Evolutionary conservation across 92 coral and sea anemone species (phyloP), one percentile per base, ranked within the genome.

Genomic region (Chrysogorgia sp.): DNA sequence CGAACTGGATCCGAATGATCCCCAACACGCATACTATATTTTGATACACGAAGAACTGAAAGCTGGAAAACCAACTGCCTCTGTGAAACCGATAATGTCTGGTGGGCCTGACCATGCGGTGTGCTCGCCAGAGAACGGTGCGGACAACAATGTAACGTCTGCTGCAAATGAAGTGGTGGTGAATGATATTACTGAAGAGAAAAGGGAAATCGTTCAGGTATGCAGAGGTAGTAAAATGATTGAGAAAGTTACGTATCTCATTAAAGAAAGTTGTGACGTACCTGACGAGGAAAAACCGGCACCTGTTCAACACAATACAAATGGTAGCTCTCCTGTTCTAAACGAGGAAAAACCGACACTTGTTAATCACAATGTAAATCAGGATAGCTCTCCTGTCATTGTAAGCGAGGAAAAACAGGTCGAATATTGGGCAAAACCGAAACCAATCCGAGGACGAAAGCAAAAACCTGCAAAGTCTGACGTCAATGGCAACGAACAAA

Each of bases 81-180:
- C 99, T 7, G 99, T 96, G 21, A 83, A 86, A 52, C 99, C 99
- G n/a, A 96, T 96, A 86, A 68, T 81, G 85, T 82, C 92, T 60
- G 79, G 49, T 15, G 83, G 68, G 41, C 37, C 61, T 34, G 77
- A 17, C 47, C 67, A 80, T 10, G 79, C 89, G 25, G 55, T 69
- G 26, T 87, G 9, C 9, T 2, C 32, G 1, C 17, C 63, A 2
- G 34, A 7, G 53, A 15, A n/a, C 2, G n/a, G n/a, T 19, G 63
- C 17, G 23, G 63, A 23, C 3, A 23, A 15, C 31, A 57, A 10
- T 57, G 59, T 3, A 52, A 52, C 21, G 59, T 3, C 63, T 1
- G 63, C 10, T 47, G 15, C 53, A 15, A 58, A 35, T 20, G 60
- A 41, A 20, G 50, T 40, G 22, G 65, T 23, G 62, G 35, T 33